phyloP scores from a whole-genome alignment of 23 tunicate genomes.

The Trididemnum miniatum region DNA sequence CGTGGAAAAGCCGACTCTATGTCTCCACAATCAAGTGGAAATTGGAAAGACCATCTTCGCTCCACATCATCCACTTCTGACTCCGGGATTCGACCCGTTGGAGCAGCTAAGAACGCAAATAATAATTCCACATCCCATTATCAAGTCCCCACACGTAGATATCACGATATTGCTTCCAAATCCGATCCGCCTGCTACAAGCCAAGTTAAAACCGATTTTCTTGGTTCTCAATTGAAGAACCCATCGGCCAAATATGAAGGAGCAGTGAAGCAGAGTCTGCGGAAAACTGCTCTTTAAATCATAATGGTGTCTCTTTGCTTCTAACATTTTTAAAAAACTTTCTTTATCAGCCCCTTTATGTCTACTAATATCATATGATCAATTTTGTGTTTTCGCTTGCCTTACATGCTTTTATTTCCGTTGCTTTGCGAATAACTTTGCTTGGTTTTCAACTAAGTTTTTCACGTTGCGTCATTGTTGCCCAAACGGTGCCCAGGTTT shows the following conservation, averaged over 20 bases:
- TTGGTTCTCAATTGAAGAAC: not conserved
- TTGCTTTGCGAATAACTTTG: too few relatives aligned
- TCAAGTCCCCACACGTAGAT: constrained; percentile 48
- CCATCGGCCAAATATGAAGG: not conserved
- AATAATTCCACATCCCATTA: constrained; percentile 48
- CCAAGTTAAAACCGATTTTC: not conserved
- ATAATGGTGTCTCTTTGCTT: too few relatives aligned
- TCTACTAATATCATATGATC: too few relatives aligned
- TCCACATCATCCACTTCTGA: not conserved
- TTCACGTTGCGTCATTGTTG: too few relatives aligned
- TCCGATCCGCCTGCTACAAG: constrained; percentile 6
- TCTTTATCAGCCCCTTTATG: too few relatives aligned
- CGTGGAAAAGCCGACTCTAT: constrained; percentile 25
- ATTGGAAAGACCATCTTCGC: constrained; percentile 30
- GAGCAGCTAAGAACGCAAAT: constrained; percentile 3
- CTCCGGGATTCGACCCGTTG: not conserved
- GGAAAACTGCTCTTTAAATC: constrained; percentile 54
- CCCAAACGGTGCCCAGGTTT: too few relatives aligned
- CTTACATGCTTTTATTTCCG: too few relatives aligned
- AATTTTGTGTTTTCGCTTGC: too few relatives aligned
- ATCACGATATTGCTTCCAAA: constrained; percentile 30
- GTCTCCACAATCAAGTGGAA: constrained; percentile 41
- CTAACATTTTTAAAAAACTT: too few relatives aligned
- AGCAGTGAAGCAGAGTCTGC: constrained; percentile 41
- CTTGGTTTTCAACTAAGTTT: too few relatives aligned